phyloP scores from a whole-genome alignment of 2,888 invertebrate species.

The Oxyteleia sp. region DNA sequence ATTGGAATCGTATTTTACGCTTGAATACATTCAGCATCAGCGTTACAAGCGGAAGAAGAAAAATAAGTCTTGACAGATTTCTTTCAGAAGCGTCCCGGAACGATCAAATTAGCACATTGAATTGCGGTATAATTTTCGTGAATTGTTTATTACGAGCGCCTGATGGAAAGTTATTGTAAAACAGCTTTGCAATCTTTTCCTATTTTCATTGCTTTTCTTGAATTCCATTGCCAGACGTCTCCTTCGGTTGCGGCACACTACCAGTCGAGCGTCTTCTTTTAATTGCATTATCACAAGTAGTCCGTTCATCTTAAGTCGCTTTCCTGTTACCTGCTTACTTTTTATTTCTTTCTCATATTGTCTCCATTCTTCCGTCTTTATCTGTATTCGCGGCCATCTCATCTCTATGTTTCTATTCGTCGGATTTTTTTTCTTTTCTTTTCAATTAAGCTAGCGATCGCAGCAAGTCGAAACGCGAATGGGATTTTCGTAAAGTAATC shows the following conservation, averaged over 20 bases:
- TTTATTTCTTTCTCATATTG: too few relatives aligned
- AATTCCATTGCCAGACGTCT: constrained; percentile 35
- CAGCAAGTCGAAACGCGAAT: constrained; percentile 56
- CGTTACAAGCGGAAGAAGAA: neutral
- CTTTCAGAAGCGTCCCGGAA: constrained; percentile 23
- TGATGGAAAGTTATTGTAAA: constrained; percentile 52
- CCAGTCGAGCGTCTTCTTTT: constrained; percentile 67
- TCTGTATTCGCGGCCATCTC: too few relatives aligned
- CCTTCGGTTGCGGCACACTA: constrained; percentile 25
- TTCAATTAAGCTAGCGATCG: constrained; percentile 60
- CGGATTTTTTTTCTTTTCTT: constrained; percentile 32
- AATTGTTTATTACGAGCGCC: constrained; percentile 45
- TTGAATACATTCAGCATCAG: constrained; percentile 32
- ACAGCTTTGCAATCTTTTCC: constrained; percentile 49
- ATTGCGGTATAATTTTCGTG: constrained; percentile 54
- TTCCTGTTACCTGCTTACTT: constrained; percentile 22
- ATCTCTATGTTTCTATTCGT: constrained; percentile 12
- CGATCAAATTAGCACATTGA: constrained; percentile 49
- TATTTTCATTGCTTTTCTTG: constrained; percentile 16
- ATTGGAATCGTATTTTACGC: constrained; percentile 37
- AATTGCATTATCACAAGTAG: constrained; percentile 74
- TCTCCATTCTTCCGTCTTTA: too few relatives aligned
- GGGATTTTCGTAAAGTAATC: constrained; percentile 64
- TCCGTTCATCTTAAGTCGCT: constrained; percentile 50
- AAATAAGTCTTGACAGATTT: constrained; percentile 41